Conservation (phyloP, 1,140 invertebrate genomes). For the Aporrectodea caliginosa region DNA sequence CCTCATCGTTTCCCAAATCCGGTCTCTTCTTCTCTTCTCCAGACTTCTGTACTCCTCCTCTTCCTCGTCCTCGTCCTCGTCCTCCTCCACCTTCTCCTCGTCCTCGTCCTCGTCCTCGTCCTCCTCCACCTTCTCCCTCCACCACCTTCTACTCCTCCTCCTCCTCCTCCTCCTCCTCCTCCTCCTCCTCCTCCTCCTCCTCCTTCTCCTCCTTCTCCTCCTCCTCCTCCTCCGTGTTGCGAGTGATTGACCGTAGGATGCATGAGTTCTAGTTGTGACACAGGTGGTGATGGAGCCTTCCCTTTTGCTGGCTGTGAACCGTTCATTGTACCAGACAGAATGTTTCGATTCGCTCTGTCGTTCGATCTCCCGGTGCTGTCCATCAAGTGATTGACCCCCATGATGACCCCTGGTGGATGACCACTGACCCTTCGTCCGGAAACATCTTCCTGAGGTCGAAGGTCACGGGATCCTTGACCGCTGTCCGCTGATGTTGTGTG, state of each 20-base stretch:
- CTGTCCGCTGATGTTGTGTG: not conserved
- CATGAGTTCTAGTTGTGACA: too few species aligned
- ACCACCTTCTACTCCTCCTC: not conserved
- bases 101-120: not conserved
- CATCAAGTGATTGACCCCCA: not conserved
- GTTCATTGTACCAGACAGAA: too few species aligned
- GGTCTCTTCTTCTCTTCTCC: too few species aligned
- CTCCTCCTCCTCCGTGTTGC: not conserved
- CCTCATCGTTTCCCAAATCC: too few species aligned
- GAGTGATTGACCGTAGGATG: not conserved
- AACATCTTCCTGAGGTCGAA: too few species aligned
- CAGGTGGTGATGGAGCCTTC: too few species aligned
- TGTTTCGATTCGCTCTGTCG: too few species aligned
- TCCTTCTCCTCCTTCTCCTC: constrained; percentile 4
- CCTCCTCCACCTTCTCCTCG: constrained; percentile 1
- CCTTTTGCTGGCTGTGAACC: too few species aligned
- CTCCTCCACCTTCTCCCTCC: too few species aligned
- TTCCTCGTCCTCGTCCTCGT: not conserved
- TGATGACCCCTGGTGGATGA: not conserved
- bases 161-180: not conserved
- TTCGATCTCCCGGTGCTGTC: not conserved
- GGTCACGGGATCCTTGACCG: too few species aligned
- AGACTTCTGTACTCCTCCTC: too few species aligned
- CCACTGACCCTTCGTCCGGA: not conserved
- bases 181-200: not conserved